Conservation (phyloP, 1,140 invertebrate genomes). For the Ooceraea biroi region DNA sequence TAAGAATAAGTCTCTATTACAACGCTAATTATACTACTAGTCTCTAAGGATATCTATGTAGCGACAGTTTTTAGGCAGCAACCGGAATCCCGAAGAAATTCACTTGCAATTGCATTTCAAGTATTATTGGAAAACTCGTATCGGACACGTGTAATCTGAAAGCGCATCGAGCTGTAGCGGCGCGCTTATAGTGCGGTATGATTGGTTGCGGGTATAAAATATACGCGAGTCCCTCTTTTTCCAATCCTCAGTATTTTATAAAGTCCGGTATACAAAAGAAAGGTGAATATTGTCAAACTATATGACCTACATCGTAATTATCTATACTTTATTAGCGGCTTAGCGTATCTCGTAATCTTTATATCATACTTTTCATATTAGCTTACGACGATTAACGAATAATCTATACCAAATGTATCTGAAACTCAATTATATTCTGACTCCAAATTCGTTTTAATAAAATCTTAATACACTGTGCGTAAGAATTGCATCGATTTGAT, state of each 20-base stretch:
- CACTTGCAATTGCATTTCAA: constrained; percentile 39
- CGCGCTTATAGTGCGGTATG: constrained; percentile 48
- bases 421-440: constrained; percentile 78
- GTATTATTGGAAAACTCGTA: constrained; percentile 25
- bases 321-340: constrained; percentile 75
- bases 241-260: constrained; percentile 75
- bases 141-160: constrained; percentile 17
- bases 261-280: constrained; percentile 63
- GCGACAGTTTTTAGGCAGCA: constrained; percentile 34
- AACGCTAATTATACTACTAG: constrained; percentile 51
- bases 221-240: constrained; percentile 67
- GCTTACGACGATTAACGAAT: constrained; percentile 79
- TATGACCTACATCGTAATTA: constrained; percentile 69
- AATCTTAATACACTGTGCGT: constrained; percentile 77
- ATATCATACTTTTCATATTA: constrained; percentile 81
- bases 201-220: constrained; percentile 69
- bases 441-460: constrained; percentile 81
- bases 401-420: constrained; percentile 76
- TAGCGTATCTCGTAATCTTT: constrained; percentile 78
- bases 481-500: neutral
- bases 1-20: no score
- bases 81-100: constrained; percentile 19
- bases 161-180: neutral
- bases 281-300: constrained; percentile 71
- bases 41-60: constrained; percentile 59